Evolutionary conservation across 2,888 invertebrate species (phyloP), one percentile per base, ranked within the genome.

Genomic region (Phalera bucephala): DNA sequence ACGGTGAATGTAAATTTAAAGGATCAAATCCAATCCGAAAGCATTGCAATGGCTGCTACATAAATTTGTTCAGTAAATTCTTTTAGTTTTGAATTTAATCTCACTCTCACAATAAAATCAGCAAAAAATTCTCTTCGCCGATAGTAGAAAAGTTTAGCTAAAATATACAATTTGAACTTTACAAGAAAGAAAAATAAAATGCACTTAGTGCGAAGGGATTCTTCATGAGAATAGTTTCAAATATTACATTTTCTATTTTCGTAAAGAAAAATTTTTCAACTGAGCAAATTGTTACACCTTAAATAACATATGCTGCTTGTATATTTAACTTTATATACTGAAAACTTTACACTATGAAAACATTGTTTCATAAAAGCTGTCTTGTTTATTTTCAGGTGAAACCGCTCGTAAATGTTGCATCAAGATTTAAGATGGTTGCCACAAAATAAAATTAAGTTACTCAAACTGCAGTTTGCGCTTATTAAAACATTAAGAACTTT

Each of bases 341-440:
- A 34, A 40, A 39, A 40, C 15, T 40, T 36, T 21, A 40, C 36
- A 42, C 33, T 37, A 31, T 28, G 31, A 37, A 45, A 45, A 31
- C 11, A 30, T 21, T 12, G 47, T 38, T 35, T 37, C 22, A 40
- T 40, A 31, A 41, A 37, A 21, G 21, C 23, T 40, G 17, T 33
- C 22, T 40, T 50, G 38, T 41, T 26, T 35, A 10, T 37, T 44
- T 40, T 36, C 21, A 31, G 30, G 2, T 23, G 23, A 31, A 32
- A 41, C n/a, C 17, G 35, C 8, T 31, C 37, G 41, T 31, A 28
- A 19, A 31, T 23, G 15, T 14, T 33, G 12, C 23, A 12, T 15
- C 11, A n/a, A 40, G 27, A 33, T 45, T 35, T 40, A 31, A 25
- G 15, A 4, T 31, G 8, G 21, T 3, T 25, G 25, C 12, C 3